These are phyloP conservation scores for Salvelinus alpinus DNA, from an alignment of 2,113 vertebrate species.

Conservation along the genomic window DNA sequence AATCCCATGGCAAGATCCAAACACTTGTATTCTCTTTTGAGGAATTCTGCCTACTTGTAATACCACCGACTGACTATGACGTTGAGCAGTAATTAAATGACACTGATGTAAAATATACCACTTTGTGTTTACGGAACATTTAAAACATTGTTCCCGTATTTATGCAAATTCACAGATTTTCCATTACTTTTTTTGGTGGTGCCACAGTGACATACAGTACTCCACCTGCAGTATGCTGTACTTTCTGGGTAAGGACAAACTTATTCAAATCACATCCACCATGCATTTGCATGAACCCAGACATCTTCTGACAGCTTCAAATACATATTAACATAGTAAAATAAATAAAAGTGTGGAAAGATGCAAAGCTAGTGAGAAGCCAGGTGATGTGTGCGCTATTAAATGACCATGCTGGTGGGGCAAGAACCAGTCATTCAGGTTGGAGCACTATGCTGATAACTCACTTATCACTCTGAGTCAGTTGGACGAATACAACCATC, in stretches of 20 bases:
- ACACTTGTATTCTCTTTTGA: no score
- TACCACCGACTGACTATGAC: no score
- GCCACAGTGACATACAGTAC: not conserved
- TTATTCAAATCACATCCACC: not conserved
- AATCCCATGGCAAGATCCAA: no score
- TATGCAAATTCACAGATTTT: slow-evolving; percentile 21
- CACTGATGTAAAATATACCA: not conserved
- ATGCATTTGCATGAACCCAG: slow-evolving; percentile 19
- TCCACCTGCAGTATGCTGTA: not conserved
- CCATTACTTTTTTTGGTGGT: not conserved
- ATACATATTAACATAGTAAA: no score
- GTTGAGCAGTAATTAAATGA: not conserved
- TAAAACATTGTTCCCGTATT: not conserved
- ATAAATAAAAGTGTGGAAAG: slow-evolving; percentile 19
- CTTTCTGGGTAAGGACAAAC: not conserved
- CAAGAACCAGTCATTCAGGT: not conserved
- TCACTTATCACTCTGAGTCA: not conserved
- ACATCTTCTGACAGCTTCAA: no score
- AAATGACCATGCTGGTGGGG: not conserved
- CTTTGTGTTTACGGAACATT: not conserved
- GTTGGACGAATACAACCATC: not conserved
- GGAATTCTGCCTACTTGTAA: no score
- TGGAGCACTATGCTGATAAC: not conserved
- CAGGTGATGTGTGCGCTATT: not conserved
- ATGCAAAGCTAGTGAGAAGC: not conserved